Evolutionary conservation across 2,113 vertebrate species (phyloP).

Genomic region (Struthidea cinerea): DNA sequence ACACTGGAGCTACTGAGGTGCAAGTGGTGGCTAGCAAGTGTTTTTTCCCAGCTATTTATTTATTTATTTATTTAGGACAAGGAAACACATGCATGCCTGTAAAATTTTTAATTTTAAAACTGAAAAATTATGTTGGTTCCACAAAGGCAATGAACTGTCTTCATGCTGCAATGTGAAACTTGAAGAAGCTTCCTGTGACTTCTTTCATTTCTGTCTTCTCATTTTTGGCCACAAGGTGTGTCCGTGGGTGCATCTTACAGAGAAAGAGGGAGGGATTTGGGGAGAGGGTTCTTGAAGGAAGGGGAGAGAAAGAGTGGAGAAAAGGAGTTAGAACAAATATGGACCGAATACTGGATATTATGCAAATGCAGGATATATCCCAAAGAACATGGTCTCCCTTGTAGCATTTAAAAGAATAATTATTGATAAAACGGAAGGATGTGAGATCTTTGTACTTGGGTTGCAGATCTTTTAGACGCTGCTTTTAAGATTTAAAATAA

Average conservation of each 20-base stretch:
- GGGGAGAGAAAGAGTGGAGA: accelerated
- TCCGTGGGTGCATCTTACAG: background rate
- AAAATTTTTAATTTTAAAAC: background rate
- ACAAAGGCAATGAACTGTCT: background rate
- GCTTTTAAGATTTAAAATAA: background rate
- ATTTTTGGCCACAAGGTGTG: background rate
- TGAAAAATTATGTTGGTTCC: background rate
- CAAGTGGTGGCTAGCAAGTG: background rate
- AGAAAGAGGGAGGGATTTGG: background rate
- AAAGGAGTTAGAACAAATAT: background rate
- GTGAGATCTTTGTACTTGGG: background rate
- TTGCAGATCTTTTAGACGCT: background rate
- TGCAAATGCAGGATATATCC: background rate
- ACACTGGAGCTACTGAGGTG: background rate
- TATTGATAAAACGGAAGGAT: background rate
- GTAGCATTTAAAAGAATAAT: background rate
- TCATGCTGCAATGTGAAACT: background rate
- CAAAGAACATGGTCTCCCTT: background rate
- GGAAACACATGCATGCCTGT: background rate
- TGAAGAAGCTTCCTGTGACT: background rate
- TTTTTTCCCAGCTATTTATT: background rate
- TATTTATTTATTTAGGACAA: background rate
- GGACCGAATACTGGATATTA: background rate
- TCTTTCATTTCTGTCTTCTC: background rate
- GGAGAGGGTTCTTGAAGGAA: background rate